Conservation (phyloP, 2,888 invertebrate genomes). For the Cantharis rufa region DNA sequence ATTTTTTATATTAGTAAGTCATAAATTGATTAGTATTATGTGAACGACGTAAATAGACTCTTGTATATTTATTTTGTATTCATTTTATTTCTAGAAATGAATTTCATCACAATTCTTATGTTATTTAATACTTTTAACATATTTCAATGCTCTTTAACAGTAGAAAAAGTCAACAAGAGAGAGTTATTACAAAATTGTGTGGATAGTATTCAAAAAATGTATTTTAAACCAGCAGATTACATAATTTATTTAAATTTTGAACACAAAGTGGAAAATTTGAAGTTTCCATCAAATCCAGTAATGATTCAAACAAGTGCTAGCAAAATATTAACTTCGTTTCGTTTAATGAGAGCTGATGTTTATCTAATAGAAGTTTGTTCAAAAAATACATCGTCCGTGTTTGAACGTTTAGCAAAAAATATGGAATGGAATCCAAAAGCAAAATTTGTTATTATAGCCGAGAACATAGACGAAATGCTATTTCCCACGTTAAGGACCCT, state of each 20-base stretch:
- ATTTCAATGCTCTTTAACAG: too few relatives aligned
- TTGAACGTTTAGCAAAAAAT: not conserved
- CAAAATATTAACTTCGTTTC: not conserved
- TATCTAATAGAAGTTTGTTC: not conserved
- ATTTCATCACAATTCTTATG: not conserved
- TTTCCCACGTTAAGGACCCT: not conserved
- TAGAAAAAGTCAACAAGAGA: not conserved
- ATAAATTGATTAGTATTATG: not conserved
- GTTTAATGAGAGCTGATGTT: not conserved
- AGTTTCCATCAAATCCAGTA: not conserved
- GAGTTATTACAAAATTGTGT: not conserved
- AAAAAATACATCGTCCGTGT: not conserved
- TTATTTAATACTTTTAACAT: not conserved
- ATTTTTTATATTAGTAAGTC: not conserved
- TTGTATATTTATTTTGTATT: not conserved
- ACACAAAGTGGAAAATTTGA: not conserved
- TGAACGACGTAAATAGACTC: not conserved
- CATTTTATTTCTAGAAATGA: not conserved
- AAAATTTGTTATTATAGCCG: conserved; percentile 9
- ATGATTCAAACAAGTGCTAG: not conserved
- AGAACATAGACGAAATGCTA: not conserved
- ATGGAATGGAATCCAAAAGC: conserved; percentile 20
- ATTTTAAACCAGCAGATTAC: not conserved
- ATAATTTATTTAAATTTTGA: not conserved
- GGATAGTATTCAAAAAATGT: not conserved